Conservation (phyloP, 30 jellyfish, hydroid and myxozoan species). For the Cassiopea andromeda region DNA sequence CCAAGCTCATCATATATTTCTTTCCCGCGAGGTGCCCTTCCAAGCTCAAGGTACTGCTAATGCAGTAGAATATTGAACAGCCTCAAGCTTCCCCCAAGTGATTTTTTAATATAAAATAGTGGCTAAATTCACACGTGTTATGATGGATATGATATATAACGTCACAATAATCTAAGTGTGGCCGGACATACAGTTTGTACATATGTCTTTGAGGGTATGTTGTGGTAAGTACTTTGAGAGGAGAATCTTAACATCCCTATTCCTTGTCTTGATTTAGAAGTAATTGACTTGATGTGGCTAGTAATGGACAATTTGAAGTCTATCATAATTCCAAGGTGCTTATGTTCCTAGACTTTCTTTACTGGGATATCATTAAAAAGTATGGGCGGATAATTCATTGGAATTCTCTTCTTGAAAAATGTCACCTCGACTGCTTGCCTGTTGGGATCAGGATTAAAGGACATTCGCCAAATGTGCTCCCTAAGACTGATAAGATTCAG, state of each 20-base stretch:
- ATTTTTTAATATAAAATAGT: background rate
- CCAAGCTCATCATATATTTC: constrained; percentile 43
- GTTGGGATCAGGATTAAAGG: constrained; percentile 3
- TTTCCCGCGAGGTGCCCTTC: constrained; percentile 27
- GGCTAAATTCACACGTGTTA: constrained; percentile 5
- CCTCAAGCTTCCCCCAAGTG: constrained; percentile 15
- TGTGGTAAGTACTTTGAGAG: background rate
- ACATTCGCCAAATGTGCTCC: no score
- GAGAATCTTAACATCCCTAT: constrained; percentile 2
- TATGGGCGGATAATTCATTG: constrained; percentile 24
- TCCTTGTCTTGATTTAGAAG: constrained; percentile 8
- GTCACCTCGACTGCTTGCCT: constrained; percentile 24
- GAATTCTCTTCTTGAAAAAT: background rate
- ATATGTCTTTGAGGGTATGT: background rate
- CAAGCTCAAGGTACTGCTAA: constrained; percentile 38
- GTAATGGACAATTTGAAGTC: constrained; percentile 4
- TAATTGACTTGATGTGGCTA: constrained; percentile 5
- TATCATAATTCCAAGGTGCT: constrained; percentile 5
- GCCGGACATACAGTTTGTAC: constrained; percentile 6
- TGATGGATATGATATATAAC: background rate
- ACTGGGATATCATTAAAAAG: constrained; percentile 3
- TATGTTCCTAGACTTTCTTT: constrained; percentile 8
- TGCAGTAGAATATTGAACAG: background rate
- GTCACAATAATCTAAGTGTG: no score
- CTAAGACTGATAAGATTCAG: no score